A percentile compares a stretch with the other conserved stretches of the same genome.
These are phyloP conservation scores for Halictus ligatus DNA, from an alignment of 2,888 invertebrate genomes.

Conservation along the genomic window DNA sequence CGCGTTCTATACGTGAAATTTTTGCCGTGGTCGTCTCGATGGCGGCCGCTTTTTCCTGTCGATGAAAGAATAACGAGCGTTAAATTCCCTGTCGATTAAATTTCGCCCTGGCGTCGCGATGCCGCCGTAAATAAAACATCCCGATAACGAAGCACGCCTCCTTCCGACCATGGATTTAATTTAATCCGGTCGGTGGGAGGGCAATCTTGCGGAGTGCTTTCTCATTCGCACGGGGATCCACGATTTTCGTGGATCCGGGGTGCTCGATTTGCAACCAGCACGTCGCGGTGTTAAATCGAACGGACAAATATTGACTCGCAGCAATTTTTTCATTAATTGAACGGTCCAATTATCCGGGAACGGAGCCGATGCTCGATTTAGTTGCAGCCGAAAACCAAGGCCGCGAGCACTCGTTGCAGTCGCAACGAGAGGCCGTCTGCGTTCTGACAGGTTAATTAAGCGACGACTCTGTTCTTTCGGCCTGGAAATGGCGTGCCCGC, in stretches of 20 bases:
- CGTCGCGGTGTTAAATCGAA: too few relatives aligned
- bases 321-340: background rate
- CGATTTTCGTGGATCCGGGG: background rate
- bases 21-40: background rate
- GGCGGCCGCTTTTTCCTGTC: background rate
- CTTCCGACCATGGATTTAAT: conserved; percentile 22
- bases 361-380: background rate
- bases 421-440: conserved; percentile 7
- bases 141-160: conserved; percentile 21
- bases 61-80: background rate
- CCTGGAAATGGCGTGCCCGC: conserved; percentile 44
- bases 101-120: conserved; percentile 12
- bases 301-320: background rate
- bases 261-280: conserved; percentile 1
- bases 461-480: conserved; percentile 49
- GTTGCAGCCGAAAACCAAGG: background rate
- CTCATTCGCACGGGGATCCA: conserved; percentile 6
- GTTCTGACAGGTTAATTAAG: conserved; percentile 56
- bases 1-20: background rate
- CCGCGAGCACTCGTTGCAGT: background rate
- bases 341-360: background rate
- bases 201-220: conserved; percentile 11
- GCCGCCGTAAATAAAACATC: conserved; percentile 35
- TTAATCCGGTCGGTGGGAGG: conserved; percentile 26
- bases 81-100: conserved; percentile 22